Evolutionary conservation across 2,797 vertebrate genomes (phyloP), one percentile per base, ranked within the genome.

Genomic region (Fistularia commersonii): DNA sequence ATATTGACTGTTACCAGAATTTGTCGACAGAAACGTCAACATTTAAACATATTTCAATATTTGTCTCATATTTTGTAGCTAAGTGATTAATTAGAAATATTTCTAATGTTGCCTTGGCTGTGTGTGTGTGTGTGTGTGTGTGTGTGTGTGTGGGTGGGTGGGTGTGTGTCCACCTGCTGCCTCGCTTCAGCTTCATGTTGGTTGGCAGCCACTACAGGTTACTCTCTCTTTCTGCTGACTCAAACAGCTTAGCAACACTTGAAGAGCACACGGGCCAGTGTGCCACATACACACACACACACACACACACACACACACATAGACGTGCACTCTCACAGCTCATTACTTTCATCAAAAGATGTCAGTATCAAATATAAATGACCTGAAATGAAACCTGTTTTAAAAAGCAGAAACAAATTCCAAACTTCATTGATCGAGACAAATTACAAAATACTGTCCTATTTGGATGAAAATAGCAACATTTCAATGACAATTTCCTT

Each of bases 211-310:
- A 32, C 57, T 47, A 51, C 9, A 32, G 11, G 38, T 45, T 57
- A 36, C 64, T 72, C 59, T 7, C 35, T 8, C 8, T 77, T 82
- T 66, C 77, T 77, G 77, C 80, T 81, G 80, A 80, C 68, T 78
- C 72, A 66, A 46, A 65, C 54, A 47, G 66, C 73, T 73, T 57
- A 59, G 48, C 54, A 45, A 63, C 44, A 37, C 56, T 48, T 36
- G 15, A 9, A 23, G 23, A 23, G 23, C 23, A 4, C 23, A 23
- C 23, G 4, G 4, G 23, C 23, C 2, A 23, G 23, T 23, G 23
- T 23, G 23, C 47, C 11, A 3, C 54, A 61, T 61, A 68, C 64
- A 57, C 51, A 44, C 32, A 43, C 43, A 59, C 34, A 60, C 57
- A 63, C 54, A 52, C 44, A 44, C 50, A 40, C 6, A 41, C 41